phyloP scores from a whole-genome alignment of 2,113 vertebrate genomes.

The Numenius arquata region DNA sequence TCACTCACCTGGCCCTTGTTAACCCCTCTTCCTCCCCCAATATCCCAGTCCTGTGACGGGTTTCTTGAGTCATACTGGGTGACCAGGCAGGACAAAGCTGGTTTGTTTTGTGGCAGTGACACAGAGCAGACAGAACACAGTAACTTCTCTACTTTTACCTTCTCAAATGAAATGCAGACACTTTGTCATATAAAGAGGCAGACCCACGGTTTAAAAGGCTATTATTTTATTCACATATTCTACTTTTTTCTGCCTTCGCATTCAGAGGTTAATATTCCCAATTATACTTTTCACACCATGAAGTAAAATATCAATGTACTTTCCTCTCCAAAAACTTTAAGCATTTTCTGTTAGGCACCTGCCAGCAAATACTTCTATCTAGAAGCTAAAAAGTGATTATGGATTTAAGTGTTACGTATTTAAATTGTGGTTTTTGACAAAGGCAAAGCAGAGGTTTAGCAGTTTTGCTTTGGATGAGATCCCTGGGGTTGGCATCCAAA shows the following conservation, averaged over 20 bases:
- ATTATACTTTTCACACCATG: background rate
- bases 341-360: background rate
- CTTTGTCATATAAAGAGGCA: background rate
- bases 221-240: background rate
- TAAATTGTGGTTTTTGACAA: background rate
- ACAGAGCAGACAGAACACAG: background rate
- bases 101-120: background rate
- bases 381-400: background rate
- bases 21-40: too few species aligned
- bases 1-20: background rate
- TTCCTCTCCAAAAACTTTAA: background rate
- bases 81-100: background rate
- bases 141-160: background rate
- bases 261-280: background rate
- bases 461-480: background rate
- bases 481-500: background rate
- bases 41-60: background rate
- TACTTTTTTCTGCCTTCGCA: background rate
- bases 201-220: background rate
- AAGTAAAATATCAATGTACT: background rate
- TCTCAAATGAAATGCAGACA: background rate
- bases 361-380: background rate
- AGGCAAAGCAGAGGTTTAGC: background rate
- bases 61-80: background rate
- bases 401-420: background rate